Percentiles rank a stretch among this genome's conserved stretches.
phyloP scores from a whole-genome alignment of 2,888 invertebrate genomes.

The Folsomia candida region DNA sequence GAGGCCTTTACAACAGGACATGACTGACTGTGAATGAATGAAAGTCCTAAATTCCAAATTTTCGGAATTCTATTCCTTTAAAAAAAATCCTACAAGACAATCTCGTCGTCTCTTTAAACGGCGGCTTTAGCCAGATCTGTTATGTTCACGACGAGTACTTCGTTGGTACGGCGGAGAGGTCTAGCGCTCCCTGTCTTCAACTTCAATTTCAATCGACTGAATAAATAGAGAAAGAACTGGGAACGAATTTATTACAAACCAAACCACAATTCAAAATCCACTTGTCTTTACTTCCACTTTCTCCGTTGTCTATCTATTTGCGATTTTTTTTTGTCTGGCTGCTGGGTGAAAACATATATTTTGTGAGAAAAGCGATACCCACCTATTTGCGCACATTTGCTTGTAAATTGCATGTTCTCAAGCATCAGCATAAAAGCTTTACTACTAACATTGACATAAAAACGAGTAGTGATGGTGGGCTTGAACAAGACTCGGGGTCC shows the following conservation, averaged over 20 bases:
- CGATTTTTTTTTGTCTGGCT: background rate
- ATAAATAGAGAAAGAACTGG: background rate
- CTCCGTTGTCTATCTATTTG: background rate
- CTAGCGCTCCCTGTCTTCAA: background rate
- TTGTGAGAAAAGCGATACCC: too few species aligned
- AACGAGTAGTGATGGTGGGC: too few species aligned
- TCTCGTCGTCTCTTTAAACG: background rate
- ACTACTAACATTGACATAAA: too few species aligned
- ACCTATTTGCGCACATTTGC: too few species aligned
- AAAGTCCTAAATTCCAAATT: background rate
- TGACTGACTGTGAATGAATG: background rate
- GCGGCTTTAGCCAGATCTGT: too few species aligned
- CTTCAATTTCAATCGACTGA: background rate
- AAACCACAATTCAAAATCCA: background rate
- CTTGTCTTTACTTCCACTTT: background rate
- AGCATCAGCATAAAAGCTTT: too few species aligned
- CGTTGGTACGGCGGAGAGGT: too few species aligned
- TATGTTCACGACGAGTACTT: too few species aligned
- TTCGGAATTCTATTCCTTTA: background rate
- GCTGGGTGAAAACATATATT: too few species aligned
- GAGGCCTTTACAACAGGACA: background rate
- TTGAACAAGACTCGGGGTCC: too few species aligned
- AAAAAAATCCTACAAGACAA: background rate
- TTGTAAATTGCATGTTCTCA: too few species aligned
- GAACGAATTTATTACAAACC: background rate